Percentiles rank a stretch among this genome's conserved stretches.
Evolutionary conservation across 2,797 vertebrate genomes (phyloP).

Genomic region (Vespertilio murinus): DNA sequence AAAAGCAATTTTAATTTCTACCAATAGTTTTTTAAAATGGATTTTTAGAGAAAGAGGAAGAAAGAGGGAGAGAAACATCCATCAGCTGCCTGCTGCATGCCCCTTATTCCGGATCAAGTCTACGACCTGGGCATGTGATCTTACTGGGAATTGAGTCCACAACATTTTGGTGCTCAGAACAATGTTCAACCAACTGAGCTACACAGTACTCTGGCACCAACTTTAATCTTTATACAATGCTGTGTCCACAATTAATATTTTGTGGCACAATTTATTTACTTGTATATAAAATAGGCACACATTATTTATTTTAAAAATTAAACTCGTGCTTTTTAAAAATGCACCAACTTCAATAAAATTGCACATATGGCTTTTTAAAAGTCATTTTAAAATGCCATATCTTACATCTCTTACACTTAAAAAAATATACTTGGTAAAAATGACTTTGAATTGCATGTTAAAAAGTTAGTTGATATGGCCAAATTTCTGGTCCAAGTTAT

Average conservation of each 20-base stretch:
- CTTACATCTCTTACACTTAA: neutral
- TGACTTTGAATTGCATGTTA: neutral
- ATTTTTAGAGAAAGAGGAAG: neutral
- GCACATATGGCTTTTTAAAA: neutral
- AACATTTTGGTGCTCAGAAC: neutral
- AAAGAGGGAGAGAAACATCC: neutral
- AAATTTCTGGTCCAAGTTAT: slow-evolving; percentile 9
- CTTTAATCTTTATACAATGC: too few relatives aligned
- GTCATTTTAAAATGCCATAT: neutral
- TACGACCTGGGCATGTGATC: neutral
- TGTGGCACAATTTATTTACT: too few relatives aligned
- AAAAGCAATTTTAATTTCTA: neutral
- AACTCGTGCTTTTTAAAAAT: too few relatives aligned
- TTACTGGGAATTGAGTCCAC: neutral
- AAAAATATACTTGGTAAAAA: neutral
- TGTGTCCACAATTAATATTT: too few relatives aligned
- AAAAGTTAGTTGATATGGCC: neutral
- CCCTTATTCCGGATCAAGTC: neutral
- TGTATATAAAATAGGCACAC: too few relatives aligned
- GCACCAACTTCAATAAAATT: too few relatives aligned
- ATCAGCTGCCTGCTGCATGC: neutral
- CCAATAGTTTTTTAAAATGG: neutral
- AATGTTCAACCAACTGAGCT: neutral
- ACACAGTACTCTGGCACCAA: too few relatives aligned
- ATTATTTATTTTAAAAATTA: too few relatives aligned